Conservation (phyloP, 2,113 vertebrate species). For the Lepisosteus osseus region DNA sequence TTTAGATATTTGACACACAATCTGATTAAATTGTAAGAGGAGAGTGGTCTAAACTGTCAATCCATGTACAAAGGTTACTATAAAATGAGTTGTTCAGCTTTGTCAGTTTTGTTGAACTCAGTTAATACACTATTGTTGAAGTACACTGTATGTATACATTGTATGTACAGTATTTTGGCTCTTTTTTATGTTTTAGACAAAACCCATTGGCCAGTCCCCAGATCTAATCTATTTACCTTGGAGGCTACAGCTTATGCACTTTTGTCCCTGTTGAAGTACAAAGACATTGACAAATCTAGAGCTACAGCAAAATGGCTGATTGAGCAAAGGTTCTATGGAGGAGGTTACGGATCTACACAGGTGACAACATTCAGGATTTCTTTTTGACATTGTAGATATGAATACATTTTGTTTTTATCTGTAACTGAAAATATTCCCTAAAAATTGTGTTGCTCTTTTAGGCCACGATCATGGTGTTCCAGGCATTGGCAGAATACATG, state of each 20-base stretch:
- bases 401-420: no score
- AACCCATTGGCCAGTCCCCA: slow-evolving; percentile 61
- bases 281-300: slow-evolving; percentile 40
- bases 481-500: slow-evolving; percentile 80
- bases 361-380: slow-evolving; percentile 34
- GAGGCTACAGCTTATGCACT: slow-evolving; percentile 86
- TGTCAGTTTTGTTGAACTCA: no score
- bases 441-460: slow-evolving; percentile 23
- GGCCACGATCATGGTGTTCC: slow-evolving; percentile 86
- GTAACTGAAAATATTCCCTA: no score
- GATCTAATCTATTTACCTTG: slow-evolving; percentile 57
- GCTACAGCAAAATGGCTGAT: slow-evolving; percentile 72
- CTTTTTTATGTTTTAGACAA: slow-evolving; percentile 39
- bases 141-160: no score
- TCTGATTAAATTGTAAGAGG: no score
- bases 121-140: no score
- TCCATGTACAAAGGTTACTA: no score
- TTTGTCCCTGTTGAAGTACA: slow-evolving; percentile 66
- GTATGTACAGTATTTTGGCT: no score
- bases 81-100: no score
- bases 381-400: no score
- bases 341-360: slow-evolving; percentile 81
- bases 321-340: slow-evolving; percentile 65
- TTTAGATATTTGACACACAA: no score
- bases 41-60: no score